phyloP scores from a whole-genome alignment of 2,888 invertebrate species.

The Automeris io region DNA sequence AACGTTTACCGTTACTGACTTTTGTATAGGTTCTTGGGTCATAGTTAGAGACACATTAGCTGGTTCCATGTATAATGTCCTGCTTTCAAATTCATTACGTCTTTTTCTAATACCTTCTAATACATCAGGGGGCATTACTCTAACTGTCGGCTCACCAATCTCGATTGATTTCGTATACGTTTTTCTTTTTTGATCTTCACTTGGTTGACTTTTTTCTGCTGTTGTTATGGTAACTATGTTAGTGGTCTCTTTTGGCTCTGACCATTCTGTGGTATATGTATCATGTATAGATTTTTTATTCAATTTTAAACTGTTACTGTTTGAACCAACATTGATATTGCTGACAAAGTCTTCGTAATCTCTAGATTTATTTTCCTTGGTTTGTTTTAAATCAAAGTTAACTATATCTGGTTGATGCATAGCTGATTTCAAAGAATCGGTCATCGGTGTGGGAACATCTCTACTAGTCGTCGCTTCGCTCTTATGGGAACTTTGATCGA shows the following conservation, averaged over 20 bases:
- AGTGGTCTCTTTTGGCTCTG: constrained; percentile 44
- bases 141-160: constrained; percentile 57
- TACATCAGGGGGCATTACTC: constrained; percentile 63
- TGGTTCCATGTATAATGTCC: constrained; percentile 67
- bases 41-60: constrained; percentile 61
- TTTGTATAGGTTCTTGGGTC: constrained; percentile 69
- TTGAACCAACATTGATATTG: constrained; percentile 67
- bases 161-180: constrained; percentile 71
- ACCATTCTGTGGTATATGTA: constrained; percentile 48
- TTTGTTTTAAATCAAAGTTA: constrained; percentile 64
- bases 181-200: constrained; percentile 46
- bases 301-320: constrained; percentile 58
- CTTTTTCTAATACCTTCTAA: constrained; percentile 58
- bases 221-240: constrained; percentile 65
- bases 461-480: constrained; percentile 48
- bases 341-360: constrained; percentile 69
- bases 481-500: constrained; percentile 50
- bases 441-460: constrained; percentile 41
- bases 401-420: constrained; percentile 72
- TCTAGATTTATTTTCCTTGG: constrained; percentile 40
- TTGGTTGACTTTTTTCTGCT: constrained; percentile 49
- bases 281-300: constrained; percentile 47
- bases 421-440: constrained; percentile 60
- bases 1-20: constrained; percentile 69
- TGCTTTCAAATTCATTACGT: constrained; percentile 51